phyloP scores from a whole-genome alignment of 1,140 invertebrate species.

The Vanessa tameamea region DNA sequence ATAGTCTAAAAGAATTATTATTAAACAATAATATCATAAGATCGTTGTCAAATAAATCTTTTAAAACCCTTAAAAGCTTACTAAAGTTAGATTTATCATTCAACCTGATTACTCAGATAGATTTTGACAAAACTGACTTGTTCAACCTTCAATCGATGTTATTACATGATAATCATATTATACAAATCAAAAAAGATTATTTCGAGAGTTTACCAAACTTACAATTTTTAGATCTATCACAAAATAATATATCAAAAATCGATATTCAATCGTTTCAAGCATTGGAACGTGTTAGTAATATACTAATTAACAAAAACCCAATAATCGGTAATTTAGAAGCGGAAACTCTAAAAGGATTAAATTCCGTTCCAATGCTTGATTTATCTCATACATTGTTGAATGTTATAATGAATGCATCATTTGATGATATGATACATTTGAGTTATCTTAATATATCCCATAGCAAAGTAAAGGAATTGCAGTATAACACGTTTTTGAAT shows the following conservation, averaged over 20 bases:
- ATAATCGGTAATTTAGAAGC: conserved; percentile 43
- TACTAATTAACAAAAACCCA: conserved; percentile 54
- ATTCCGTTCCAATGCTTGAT: conserved; percentile 50
- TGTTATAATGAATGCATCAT: conserved; percentile 51
- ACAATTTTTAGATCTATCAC: conserved; percentile 55
- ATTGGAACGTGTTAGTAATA: conserved; percentile 41
- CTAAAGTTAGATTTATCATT: conserved; percentile 53
- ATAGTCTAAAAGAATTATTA: conserved; percentile 38
- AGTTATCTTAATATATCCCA: conserved; percentile 54
- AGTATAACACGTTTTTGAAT: conserved; percentile 54
- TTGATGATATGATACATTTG: conserved; percentile 54
- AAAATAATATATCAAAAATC: conserved; percentile 54
- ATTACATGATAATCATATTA: conserved; percentile 48
- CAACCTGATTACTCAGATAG: conserved; percentile 48
- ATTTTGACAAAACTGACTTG: conserved; percentile 50
- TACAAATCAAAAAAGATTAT: conserved; percentile 40
- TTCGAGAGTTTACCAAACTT: conserved; percentile 44
- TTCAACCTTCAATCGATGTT: conserved; percentile 37
- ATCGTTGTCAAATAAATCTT: conserved; percentile 46
- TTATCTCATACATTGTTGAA: conserved; percentile 48
- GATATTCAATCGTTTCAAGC: conserved; percentile 49
- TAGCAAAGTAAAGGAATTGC: conserved; percentile 45
- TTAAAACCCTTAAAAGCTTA: conserved; percentile 45
- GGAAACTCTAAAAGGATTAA: conserved; percentile 51
- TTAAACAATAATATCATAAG: conserved; percentile 56